Evolutionary conservation across 1,140 invertebrate species (phyloP).

Genomic region (Neodiprion virginianus): DNA sequence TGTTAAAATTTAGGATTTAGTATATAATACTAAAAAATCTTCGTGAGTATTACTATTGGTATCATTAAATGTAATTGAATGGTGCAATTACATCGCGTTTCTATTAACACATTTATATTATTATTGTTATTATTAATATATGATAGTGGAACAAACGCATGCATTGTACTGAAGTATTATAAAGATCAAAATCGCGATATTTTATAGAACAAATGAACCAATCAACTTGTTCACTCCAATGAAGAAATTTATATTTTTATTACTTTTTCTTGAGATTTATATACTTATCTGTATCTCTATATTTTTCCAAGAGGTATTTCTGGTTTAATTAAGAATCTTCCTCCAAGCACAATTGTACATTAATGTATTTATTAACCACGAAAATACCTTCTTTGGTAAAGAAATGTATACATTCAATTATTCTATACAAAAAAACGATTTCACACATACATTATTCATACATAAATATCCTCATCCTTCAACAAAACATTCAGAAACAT

Average conservation of each 20-base stretch:
- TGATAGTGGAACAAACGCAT: neutral
- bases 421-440: too few relatives aligned
- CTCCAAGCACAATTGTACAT: too few relatives aligned
- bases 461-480: too few relatives aligned
- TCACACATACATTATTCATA: too few relatives aligned
- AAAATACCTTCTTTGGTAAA: too few relatives aligned
- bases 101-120: constrained; percentile 16
- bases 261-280: neutral
- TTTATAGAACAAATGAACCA: neutral
- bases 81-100: constrained; percentile 10
- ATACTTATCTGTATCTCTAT: neutral
- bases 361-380: too few relatives aligned
- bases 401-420: too few relatives aligned
- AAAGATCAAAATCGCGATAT: neutral
- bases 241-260: constrained; percentile 5
- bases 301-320: neutral
- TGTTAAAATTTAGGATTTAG: neutral
- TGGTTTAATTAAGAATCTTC: neutral
- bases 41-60: too few relatives aligned
- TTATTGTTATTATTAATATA: constrained; percentile 14
- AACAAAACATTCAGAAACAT: too few relatives aligned
- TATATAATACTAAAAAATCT: neutral
- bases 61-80: too few relatives aligned
- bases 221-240: neutral
- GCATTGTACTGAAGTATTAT: neutral